A percentile compares a stretch with the other conserved stretches of the same genome.
Evolutionary conservation across 2,113 vertebrate genomes (phyloP).

Genomic region (Hipposideros armiger): DNA sequence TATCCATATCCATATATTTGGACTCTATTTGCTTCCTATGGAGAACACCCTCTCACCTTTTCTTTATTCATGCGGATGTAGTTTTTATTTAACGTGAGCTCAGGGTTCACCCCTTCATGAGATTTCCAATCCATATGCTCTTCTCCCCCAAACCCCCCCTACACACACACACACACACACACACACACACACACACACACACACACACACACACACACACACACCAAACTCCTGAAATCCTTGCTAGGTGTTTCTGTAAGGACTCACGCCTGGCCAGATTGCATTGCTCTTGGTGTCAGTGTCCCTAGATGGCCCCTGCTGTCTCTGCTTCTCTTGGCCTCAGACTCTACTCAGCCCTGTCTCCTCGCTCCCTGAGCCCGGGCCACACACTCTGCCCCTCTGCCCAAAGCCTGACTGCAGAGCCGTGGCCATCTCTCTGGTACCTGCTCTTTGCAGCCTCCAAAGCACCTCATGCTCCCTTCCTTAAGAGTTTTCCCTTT

Average conservation of each 20-base stretch:
- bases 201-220: too few species aligned
- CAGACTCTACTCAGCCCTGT: accelerated
- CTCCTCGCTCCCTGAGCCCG: neutral
- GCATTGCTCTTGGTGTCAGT: too few species aligned
- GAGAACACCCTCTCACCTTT: neutral
- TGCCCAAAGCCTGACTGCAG: neutral
- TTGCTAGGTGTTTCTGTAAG: neutral
- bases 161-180: too few species aligned
- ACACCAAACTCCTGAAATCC: too few species aligned
- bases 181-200: too few species aligned
- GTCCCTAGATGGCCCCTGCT: neutral
- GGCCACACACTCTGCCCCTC: neutral
- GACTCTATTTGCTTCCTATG: neutral
- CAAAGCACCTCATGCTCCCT: neutral
- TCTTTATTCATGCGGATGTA: too few species aligned
- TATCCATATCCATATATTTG: neutral
- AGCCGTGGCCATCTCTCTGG: neutral
- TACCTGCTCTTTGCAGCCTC: neutral
- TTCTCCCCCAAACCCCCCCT: too few species aligned
- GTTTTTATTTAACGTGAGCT: neutral
- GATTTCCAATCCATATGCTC: neutral
- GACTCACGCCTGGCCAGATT: accelerated
- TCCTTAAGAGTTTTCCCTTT: neutral
- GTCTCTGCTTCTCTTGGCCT: accelerated
- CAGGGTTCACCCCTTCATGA: neutral